These are phyloP conservation scores for Lysandra coridon DNA, from an alignment of 2,888 invertebrate genomes.

Conservation along the genomic window DNA sequence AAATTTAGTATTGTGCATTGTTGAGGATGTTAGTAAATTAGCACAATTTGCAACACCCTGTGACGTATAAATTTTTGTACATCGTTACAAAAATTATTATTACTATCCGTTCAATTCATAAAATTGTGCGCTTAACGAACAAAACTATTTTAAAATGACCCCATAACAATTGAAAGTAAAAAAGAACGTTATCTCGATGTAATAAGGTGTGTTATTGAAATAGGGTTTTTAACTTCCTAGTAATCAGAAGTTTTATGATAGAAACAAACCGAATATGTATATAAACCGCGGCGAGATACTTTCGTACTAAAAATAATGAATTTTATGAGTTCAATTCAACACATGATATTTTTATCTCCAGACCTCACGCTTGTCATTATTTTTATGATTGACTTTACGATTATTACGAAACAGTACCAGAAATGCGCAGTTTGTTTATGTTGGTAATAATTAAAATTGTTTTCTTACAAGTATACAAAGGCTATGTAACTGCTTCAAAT, in stretches of 20 bases:
- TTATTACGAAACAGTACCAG: constrained; percentile 5
- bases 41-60: neutral
- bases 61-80: neutral
- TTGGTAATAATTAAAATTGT: neutral
- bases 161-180: neutral
- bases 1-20: neutral
- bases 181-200: neutral
- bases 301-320: constrained; percentile 55
- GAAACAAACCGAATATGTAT: constrained; percentile 50
- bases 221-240: constrained; percentile 48
- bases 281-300: constrained; percentile 52
- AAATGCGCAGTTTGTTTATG: constrained; percentile 10
- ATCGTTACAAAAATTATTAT: neutral
- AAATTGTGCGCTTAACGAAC: neutral
- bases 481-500: too few relatives aligned
- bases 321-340: constrained; percentile 49
- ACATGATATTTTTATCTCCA: constrained; percentile 54
- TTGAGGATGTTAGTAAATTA: neutral
- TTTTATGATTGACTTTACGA: constrained; percentile 41
- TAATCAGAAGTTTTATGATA: constrained; percentile 50
- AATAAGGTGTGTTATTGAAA: constrained; percentile 4
- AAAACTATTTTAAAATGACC: constrained; percentile 22
- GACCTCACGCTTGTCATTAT: constrained; percentile 31
- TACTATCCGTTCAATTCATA: neutral
- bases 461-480: too few relatives aligned